Base-by-base conservation (phyloP, 2,797 vertebrate species). In the Falco cherrug region DNA sequence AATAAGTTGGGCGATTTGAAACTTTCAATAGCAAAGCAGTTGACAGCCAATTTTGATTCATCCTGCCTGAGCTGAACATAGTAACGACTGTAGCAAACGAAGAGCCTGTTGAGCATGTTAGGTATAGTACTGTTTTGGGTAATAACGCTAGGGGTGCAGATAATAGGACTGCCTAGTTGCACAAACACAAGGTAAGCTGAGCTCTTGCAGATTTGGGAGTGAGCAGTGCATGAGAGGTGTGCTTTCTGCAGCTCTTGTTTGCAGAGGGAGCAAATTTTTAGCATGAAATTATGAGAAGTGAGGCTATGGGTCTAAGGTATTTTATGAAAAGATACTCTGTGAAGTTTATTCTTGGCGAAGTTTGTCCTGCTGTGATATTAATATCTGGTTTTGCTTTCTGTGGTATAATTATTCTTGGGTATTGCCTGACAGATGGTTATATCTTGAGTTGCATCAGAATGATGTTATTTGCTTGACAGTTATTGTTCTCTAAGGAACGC, bases 401-500 rank as follows among this genome's bases (percentile, higher is more conserved):
- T 80, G 56, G 41, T 71, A 25, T 77, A 85, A 80, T 91, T 89
- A 77, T 89, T 96, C 53, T 50, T 75, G 69, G 54, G 9, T 87
- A 83, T 75, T 87, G 53, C 35, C 59, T 92, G 78, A 65, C 92
- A 94, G 86, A 91, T 91, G 78, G 84, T 54, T 93, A 0, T 94
- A 71, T 94, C 84, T 84, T 84, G 53, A 48, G 35, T 85, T 91
- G 68, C 92, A 87, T 90, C 71, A 65, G 90, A 87, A 65, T 92
- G 78, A 90, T 92, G 81, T 87, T 93, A 71, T 75, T 96, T 63
- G 57, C 82, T 89, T 93, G 93, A 91, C 87, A 86, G 74, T 87
- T 90, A 94, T 71, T 96, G 85, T 95, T 93, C 77, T 96, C 63
- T 81, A 76, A 76, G 77, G 92, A 94, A 90, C 0, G 0, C 3